A percentile compares a stretch with the other conserved stretches of the same genome.
These are phyloP conservation scores for Ophion ellenae DNA, from an alignment of 2,888 invertebrate species.

Conservation along the genomic window DNA sequence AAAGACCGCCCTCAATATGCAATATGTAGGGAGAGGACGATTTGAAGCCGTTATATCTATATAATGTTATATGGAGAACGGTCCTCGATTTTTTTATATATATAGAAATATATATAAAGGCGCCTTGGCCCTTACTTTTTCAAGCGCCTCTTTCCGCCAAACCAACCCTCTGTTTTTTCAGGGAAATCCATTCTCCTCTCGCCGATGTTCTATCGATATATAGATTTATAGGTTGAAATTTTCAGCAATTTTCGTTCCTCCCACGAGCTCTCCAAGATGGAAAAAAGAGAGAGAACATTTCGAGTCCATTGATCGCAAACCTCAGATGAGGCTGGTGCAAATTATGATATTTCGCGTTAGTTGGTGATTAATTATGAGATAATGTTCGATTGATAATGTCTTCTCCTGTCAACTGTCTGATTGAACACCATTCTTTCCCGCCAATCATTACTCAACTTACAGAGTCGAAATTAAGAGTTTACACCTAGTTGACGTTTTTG, in stretches of 20 bases:
- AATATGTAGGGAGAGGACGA: too few relatives aligned
- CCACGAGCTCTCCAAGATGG: conserved; percentile 67
- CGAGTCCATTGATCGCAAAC: background rate
- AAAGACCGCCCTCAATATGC: background rate
- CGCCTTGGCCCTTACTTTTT: background rate
- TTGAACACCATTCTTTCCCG: too few relatives aligned
- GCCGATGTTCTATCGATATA: conserved; percentile 81
- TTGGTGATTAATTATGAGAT: background rate
- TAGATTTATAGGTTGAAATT: conserved; percentile 69
- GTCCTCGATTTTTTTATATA: background rate
- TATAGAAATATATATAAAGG: conserved; percentile 11
- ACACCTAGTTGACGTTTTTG: too few relatives aligned
- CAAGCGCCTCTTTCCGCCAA: conserved; percentile 31
- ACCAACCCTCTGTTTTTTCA: conserved; percentile 47
- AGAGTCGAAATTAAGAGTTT: too few relatives aligned
- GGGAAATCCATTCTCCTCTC: conserved; percentile 39
- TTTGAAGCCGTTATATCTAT: too few relatives aligned
- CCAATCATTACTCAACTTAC: too few relatives aligned
- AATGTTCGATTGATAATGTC: too few relatives aligned
- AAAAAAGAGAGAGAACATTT: conserved; percentile 5
- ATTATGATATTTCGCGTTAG: background rate
- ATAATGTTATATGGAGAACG: background rate
- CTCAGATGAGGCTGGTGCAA: background rate
- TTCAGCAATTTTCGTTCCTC: conserved; percentile 73
- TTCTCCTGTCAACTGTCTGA: too few relatives aligned